A percentile compares a stretch with the other conserved stretches of the same genome.
Evolutionary conservation across 1,140 invertebrate species (phyloP).

Genomic region (Hyles euphorbiae): DNA sequence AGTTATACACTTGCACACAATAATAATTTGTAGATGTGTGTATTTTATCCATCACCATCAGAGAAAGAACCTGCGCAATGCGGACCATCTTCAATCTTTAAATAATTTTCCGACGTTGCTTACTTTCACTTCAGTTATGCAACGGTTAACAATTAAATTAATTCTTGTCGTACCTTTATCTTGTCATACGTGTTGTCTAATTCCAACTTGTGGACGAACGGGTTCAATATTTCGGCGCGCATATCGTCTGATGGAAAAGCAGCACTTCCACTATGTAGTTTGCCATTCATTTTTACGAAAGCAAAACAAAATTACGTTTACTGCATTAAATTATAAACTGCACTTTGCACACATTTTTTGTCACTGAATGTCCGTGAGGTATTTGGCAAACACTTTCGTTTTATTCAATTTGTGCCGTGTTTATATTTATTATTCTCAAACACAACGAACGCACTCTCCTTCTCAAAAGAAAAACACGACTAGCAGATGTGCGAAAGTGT

Average conservation of each 20-base stretch:
- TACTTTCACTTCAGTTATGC: constrained; percentile 20
- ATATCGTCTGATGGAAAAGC: constrained; percentile 70
- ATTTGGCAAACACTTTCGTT: constrained; percentile 26
- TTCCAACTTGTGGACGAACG: constrained; percentile 89
- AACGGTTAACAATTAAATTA: constrained; percentile 7
- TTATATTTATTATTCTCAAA: constrained; percentile 27
- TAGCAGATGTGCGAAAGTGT: constrained; percentile 11
- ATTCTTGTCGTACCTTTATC: constrained; percentile 82
- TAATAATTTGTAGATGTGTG: no score
- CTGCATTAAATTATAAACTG: constrained; percentile 36
- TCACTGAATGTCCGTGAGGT: neutral
- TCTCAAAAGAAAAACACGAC: constrained; percentile 24
- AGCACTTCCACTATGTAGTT: constrained; percentile 68
- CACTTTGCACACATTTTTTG: constrained; percentile 25
- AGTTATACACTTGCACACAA: no score
- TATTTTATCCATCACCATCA: no score
- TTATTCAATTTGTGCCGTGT: constrained; percentile 25
- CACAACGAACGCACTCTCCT: constrained; percentile 21
- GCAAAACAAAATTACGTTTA: constrained; percentile 24
- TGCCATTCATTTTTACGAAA: constrained; percentile 70
- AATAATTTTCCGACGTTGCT: constrained; percentile 5
- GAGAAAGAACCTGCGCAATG: constrained; percentile 24
- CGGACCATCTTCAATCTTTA: constrained; percentile 4
- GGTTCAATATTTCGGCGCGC: constrained; percentile 81
- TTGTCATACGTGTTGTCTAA: constrained; percentile 89